These are phyloP conservation scores for Pristionchus pacificus DNA, from an alignment of 1,140 invertebrate genomes.

Conservation along the genomic window DNA sequence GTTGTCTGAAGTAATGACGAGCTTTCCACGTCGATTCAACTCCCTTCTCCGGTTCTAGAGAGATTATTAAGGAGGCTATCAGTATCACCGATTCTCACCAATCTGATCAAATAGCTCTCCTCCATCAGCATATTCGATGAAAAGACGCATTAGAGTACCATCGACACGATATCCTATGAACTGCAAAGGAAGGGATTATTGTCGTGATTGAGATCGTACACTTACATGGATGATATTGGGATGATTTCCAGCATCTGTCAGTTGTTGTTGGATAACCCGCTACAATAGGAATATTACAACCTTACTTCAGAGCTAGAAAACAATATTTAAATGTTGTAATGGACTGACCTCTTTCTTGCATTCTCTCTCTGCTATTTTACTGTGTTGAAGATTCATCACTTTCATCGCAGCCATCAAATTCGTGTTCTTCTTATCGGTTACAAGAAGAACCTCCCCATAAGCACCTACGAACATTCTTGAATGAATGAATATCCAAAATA, in stretches of 20 bases:
- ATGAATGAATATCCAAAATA: too few relatives aligned
- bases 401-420: not conserved
- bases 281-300: not conserved
- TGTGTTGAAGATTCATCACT: not conserved
- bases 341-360: not conserved
- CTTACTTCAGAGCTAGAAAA: not conserved
- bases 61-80: not conserved
- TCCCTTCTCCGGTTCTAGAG: slow-evolving; percentile 27
- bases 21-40: slow-evolving; percentile 11
- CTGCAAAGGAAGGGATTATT: too few relatives aligned
- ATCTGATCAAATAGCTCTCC: slow-evolving; percentile 34
- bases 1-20: slow-evolving; percentile 21
- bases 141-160: not conserved
- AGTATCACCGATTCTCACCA: not conserved
- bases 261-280: not conserved
- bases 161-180: slow-evolving; percentile 4
- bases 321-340: not conserved
- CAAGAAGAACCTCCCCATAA: not conserved
- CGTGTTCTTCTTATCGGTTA: not conserved
- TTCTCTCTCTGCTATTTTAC: not conserved
- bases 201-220: too few relatives aligned
- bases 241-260: not conserved
- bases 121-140: slow-evolving; percentile 31
- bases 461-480: too few relatives aligned
- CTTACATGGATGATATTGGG: not conserved